phyloP scores from a whole-genome alignment of 2,888 invertebrate genomes.

The Sepiola atlantica region DNA sequence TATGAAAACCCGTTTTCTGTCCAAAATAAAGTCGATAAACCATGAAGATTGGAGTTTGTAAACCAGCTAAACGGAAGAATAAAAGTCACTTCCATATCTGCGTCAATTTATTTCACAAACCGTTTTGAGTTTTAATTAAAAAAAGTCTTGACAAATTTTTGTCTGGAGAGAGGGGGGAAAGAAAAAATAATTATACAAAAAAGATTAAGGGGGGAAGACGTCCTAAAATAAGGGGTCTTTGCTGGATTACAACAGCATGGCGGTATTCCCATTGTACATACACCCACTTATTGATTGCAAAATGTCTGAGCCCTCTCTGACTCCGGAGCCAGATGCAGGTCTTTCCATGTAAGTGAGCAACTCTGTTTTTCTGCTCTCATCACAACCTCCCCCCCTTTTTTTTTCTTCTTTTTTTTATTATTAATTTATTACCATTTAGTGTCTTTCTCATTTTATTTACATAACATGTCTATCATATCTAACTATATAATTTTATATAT shows the following conservation, averaged over 20 bases:
- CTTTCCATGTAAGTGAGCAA: constrained; percentile 44
- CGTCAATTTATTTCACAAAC: constrained; percentile 7
- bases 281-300: constrained; percentile 41
- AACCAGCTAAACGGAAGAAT: neutral
- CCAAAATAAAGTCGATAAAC: neutral
- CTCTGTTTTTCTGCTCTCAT: neutral
- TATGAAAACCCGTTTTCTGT: neutral
- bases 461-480: no score
- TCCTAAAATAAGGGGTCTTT: neutral
- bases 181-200: neutral
- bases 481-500: no score
- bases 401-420: no score
- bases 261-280: constrained; percentile 42
- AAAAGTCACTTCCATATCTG: neutral
- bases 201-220: neutral
- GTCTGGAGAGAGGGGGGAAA: neutral
- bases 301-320: constrained; percentile 39
- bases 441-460: no score
- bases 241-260: neutral
- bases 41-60: neutral
- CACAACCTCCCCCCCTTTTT: neutral
- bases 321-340: constrained; percentile 41
- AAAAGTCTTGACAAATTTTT: neutral
- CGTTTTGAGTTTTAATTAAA: neutral
- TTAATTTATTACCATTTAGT: no score